Conservation (phyloP, 2,888 invertebrate species). For the Pteria penguin region DNA sequence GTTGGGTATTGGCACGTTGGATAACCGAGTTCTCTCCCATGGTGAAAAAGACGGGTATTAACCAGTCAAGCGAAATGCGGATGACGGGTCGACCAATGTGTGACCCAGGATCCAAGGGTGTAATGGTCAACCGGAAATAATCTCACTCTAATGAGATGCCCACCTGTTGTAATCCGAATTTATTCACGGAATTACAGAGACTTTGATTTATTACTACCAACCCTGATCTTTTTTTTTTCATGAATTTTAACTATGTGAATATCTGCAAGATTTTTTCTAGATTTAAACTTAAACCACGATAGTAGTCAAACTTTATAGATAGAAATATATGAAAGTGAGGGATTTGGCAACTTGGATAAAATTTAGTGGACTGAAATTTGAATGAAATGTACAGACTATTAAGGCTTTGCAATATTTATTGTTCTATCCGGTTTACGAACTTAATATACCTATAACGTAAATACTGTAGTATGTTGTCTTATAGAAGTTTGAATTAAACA, state of each 20-base stretch:
- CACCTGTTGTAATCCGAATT: not conserved
- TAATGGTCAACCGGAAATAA: constrained; percentile 24
- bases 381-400: too few species aligned
- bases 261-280: not conserved
- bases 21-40: constrained; percentile 12
- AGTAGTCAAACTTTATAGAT: too few species aligned
- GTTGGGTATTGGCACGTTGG: constrained; percentile 4
- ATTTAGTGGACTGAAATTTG: too few species aligned
- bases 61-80: constrained; percentile 5
- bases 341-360: too few species aligned
- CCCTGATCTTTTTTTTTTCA: not conserved
- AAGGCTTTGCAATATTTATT: too few species aligned
- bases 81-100: not conserved
- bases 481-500: too few species aligned
- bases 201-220: not conserved
- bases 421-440: too few species aligned
- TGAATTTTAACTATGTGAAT: not conserved
- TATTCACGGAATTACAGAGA: not conserved
- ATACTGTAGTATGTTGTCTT: too few species aligned
- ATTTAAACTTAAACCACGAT: too few species aligned
- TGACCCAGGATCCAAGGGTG: not conserved
- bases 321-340: too few species aligned
- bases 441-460: too few species aligned
- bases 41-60: constrained; percentile 2
- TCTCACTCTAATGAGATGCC: constrained; percentile 22